phyloP scores from a whole-genome alignment of 2,888 invertebrate genomes.

The Andrena trimmerana region DNA sequence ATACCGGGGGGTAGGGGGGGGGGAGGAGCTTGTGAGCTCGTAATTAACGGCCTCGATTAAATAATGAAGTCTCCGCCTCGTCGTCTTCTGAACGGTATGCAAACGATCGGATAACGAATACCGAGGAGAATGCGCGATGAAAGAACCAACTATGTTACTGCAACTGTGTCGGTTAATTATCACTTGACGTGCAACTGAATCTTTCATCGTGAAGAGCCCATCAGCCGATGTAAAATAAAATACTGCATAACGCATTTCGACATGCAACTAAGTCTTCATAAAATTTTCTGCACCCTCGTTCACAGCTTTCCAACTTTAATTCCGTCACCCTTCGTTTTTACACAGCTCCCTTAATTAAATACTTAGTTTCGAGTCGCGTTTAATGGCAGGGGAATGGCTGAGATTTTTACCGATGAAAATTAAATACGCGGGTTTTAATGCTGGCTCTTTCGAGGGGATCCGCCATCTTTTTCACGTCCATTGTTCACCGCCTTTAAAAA shows the following conservation, averaged over 20 bases:
- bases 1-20: neutral
- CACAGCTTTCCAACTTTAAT: too few relatives aligned
- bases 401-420: neutral
- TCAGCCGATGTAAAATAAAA: too few relatives aligned
- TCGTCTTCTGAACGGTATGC: constrained; percentile 1
- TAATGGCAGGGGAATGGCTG: neutral
- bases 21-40: constrained; percentile 17
- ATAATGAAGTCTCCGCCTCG: constrained; percentile 21
- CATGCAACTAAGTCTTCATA: too few relatives aligned
- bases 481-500: neutral
- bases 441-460: neutral
- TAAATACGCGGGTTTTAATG: neutral
- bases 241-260: too few relatives aligned
- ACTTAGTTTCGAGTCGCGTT: too few relatives aligned
- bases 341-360: too few relatives aligned
- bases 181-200: too few relatives aligned
- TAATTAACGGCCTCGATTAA: constrained; percentile 45
- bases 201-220: too few relatives aligned
- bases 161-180: neutral
- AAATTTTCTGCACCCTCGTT: too few relatives aligned
- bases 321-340: too few relatives aligned
- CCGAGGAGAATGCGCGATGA: neutral
- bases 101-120: constrained; percentile 14
- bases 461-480: neutral
- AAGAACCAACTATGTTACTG: neutral